Evolutionary conservation across 2,113 vertebrate species (phyloP).

Genomic region (Hystrix brachyura): DNA sequence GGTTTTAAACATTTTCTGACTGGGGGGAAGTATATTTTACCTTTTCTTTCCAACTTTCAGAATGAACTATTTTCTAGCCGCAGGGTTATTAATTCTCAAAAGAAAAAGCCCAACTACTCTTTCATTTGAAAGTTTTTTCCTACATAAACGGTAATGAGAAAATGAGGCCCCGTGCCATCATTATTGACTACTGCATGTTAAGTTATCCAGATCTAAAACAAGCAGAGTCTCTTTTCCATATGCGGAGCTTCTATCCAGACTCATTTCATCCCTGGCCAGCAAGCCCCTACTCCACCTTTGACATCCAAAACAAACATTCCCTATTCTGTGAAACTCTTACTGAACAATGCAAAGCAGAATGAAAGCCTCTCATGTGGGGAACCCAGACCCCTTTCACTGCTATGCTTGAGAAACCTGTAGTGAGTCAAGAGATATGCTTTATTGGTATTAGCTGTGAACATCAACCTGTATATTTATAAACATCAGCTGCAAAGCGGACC

Average conservation of each 20-base stretch:
- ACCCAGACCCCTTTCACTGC: neutral
- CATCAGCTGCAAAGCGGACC: neutral
- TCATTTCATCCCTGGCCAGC: neutral
- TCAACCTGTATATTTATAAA: neutral
- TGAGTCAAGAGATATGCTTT: neutral
- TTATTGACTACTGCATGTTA: neutral
- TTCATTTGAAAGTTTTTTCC: constrained; percentile 68
- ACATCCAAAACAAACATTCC: neutral
- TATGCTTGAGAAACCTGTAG: neutral
- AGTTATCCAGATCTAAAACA: neutral
- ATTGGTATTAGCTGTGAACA: neutral
- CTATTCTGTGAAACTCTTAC: neutral
- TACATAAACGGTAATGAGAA: constrained; percentile 48
- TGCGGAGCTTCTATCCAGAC: neutral
- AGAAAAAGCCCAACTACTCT: constrained; percentile 56
- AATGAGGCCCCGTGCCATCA: neutral
- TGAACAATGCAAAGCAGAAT: neutral
- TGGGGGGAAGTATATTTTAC: constrained; percentile 51
- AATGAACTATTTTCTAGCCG: constrained; percentile 63
- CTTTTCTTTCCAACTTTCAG: constrained; percentile 71
- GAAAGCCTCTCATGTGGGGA: neutral
- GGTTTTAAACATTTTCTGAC: constrained; percentile 72
- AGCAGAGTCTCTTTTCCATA: neutral
- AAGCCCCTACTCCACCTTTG: neutral
- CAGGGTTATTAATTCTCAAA: constrained; percentile 58